Base-by-base conservation (phyloP, 2,888 invertebrate species). In the Tetragonula carbonaria region DNA sequence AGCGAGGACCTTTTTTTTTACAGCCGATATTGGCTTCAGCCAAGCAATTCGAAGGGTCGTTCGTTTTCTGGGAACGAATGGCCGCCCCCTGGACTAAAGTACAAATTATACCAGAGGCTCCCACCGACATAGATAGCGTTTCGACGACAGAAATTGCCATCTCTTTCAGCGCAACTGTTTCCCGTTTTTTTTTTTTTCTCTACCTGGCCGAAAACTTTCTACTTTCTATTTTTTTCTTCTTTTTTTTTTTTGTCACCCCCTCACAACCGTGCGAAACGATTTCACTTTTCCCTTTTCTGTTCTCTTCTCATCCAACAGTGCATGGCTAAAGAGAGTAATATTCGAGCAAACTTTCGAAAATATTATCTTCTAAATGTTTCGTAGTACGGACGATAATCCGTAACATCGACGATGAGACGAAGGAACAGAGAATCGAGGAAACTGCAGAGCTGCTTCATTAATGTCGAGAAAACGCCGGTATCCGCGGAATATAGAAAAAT, bases 131-230 rank as follows among this genome's bases (percentile, higher is more conserved):
- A 80, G 82, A 85, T 88, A 85, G 74, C 72, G 80, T 33, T 55
- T 57, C 75, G 68, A 23, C 68, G 68, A 67, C 72, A 38, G 66
- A 82, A 86, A 78, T 79, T 84, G 78, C 33, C 83, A 78, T 82
- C 45, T 70, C 76, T 80, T 86, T 80, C 71, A 14, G 28, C 2
- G 67, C 23, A 59, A 45, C 28, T 63, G n/a, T 66, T 59, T n/a
- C 50, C 33, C 71, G 28, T 23, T 57, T 59, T 77, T 73, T 38
- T 59, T 59, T 77, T 73, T 38, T 59, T 55, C 38, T 84, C 82
- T 89, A 89, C 88, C 89, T 89, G 88, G 51, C 63, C 70, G 18
- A 68, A 71, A 88, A 89, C 90, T 91, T 91, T 91, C 91, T 90
- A 88, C 87, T 91, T 91, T 90, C 89, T 14, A 38, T 65, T 87